Percentiles rank a stretch among this genome's conserved stretches.
Conservation (phyloP, 2,797 vertebrate genomes). For the Epinephelus awoara region DNA sequence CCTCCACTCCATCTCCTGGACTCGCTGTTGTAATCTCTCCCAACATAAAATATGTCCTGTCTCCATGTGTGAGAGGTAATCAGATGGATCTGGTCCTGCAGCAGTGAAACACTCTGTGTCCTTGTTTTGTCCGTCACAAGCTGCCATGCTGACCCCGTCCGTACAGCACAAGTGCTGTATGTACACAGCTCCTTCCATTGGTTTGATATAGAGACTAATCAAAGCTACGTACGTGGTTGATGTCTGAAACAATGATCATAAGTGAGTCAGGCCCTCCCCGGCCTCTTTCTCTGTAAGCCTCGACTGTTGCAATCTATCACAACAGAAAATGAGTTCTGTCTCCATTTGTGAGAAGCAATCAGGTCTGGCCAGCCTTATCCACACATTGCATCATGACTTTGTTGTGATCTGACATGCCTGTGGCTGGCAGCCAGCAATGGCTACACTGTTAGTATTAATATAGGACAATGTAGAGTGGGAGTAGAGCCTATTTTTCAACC, state of each 20-base stretch:
- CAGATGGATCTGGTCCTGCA: conserved; percentile 16
- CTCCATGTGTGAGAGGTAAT: conserved; percentile 35
- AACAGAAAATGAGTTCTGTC: conserved; percentile 33
- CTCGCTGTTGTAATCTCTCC: conserved; percentile 23
- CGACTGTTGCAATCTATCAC: conserved; percentile 13
- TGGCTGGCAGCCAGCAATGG: conserved; percentile 1
- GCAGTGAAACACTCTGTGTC: conserved; percentile 8
- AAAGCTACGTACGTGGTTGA: background rate
- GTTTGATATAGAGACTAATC: conserved; percentile 1
- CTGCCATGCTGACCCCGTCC: background rate
- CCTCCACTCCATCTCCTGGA: conserved; percentile 13
- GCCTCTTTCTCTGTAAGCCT: conserved; percentile 4
- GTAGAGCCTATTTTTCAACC: background rate
- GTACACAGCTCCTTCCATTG: background rate
- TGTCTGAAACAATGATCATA: conserved; percentile 7
- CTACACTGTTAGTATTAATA: conserved; percentile 8
- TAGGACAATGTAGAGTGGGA: conserved; percentile 6
- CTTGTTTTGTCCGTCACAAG: conserved; percentile 7
- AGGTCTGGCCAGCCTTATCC: conserved; percentile 25
- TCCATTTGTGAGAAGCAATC: conserved; percentile 36
- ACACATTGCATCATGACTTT: conserved; percentile 53
- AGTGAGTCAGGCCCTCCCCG: background rate
- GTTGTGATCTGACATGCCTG: conserved; percentile 37
- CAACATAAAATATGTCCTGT: conserved; percentile 41
- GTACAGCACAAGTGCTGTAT: background rate